These are phyloP conservation scores for Cottus gobio DNA, from an alignment of 2,113 vertebrate genomes.

Conservation along the genomic window DNA sequence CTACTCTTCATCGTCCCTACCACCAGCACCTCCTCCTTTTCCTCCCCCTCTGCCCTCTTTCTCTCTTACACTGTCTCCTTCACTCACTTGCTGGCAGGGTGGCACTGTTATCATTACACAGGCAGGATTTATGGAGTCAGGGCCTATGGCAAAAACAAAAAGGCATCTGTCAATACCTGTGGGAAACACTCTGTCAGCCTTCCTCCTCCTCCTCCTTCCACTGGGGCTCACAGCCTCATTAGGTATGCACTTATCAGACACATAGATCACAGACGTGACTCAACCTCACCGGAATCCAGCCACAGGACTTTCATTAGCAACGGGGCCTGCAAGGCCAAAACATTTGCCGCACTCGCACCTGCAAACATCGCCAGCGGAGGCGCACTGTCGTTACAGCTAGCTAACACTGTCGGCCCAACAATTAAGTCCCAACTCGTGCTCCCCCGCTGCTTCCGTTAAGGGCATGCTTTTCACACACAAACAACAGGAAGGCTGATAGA, in stretches of 20 bases:
- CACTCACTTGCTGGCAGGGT: slow-evolving; percentile 93
- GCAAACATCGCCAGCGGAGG: slow-evolving; percentile 55
- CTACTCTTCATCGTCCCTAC: slow-evolving; percentile 60
- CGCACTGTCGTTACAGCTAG: slow-evolving; percentile 40
- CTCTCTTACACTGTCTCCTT: slow-evolving; percentile 76
- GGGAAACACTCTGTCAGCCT: slow-evolving; percentile 87
- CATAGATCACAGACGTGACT: slow-evolving; percentile 99
- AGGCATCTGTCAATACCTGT: slow-evolving; percentile 99
- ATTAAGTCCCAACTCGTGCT: slow-evolving; percentile 37
- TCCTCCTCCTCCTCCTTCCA: slow-evolving; percentile 44
- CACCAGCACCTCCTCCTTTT: slow-evolving; percentile 72
- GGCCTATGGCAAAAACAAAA: slow-evolving; percentile 96
- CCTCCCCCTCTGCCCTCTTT: slow-evolving; percentile 69
- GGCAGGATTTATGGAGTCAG: slow-evolving; percentile 95
- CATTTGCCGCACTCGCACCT: slow-evolving; percentile 66
- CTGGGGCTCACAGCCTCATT: slow-evolving; percentile 95
- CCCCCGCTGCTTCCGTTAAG: slow-evolving; percentile 47
- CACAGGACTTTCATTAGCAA: slow-evolving; percentile 96
- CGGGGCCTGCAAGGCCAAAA: slow-evolving; percentile 77
- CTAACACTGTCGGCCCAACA: slow-evolving; percentile 32
- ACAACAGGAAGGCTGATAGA: slow-evolving; percentile 69
- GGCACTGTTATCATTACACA: slow-evolving; percentile 95
- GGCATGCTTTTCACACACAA: slow-evolving; percentile 60
- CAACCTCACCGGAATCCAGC: slow-evolving; percentile 95
- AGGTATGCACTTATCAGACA: slow-evolving; percentile 99